Base-by-base conservation (phyloP, 2,797 vertebrate genomes). In the Halcyon leucocephala region DNA sequence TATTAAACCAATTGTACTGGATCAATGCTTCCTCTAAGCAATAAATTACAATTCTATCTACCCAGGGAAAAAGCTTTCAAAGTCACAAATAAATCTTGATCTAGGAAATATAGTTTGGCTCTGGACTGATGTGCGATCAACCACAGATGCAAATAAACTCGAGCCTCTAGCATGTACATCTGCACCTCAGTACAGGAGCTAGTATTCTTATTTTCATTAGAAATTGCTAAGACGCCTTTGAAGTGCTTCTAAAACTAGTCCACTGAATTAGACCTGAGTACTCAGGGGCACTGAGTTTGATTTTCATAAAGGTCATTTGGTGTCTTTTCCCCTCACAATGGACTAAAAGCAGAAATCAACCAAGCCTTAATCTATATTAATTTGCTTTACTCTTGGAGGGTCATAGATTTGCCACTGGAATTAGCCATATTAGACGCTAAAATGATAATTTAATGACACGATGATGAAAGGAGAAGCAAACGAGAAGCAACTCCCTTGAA, bases 21-120 rank as follows among this genome's bases (percentile, higher is more conserved):
- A 98, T 98, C 97, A 97, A 97, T 98, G 96, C 88, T 97, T 97
- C 95, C 95, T 97, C 95, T 86, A 90, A 73, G 22, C 96, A 96
- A 93, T 95, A 96, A 96, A 97, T 97, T 95, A 96, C 96, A 89
- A 92, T 97, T 97, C 97, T 88, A 86, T 62, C 86, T 86, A 73
- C 60, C n/a, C 74, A 48, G 49, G 79, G 92, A 86, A 95, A 94
- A 90, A 94, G 90, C 94, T 96, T 95, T 82, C 73, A 81, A 86
- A 96, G 93, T 82, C 44, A 57, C 83, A 86, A 77, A 82, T 94
- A 91, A 95, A 97, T 95, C 89, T 54, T 55, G 83, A 94, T 95
- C 67, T 94, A 82, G 90, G 85, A 94, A 83, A 91, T n/a, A 52
- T 60, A 39, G 61, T 19, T 67, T 54, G 61, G 62, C 55, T 92